These are phyloP conservation scores for Mus spretus DNA, from an alignment of 2,797 vertebrate species.

Conservation along the genomic window DNA sequence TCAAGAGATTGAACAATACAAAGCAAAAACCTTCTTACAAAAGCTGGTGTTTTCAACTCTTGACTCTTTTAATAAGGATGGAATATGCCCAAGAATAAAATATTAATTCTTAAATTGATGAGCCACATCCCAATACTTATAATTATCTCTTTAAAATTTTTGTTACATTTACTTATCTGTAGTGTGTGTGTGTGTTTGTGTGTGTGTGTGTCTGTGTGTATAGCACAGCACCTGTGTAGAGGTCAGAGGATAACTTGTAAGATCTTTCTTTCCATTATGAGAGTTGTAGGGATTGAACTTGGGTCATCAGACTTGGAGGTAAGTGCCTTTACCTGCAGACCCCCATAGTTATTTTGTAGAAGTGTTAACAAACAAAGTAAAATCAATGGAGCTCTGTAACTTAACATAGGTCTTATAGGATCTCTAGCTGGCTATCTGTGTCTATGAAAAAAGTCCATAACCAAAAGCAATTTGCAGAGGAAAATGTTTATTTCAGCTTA, in stretches of 20 bases:
- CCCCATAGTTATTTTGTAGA: constrained; percentile 7
- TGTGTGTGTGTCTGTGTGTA: not conserved
- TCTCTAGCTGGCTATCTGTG: not conserved
- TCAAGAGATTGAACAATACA: constrained; percentile 8
- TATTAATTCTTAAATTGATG: not conserved
- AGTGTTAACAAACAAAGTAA: not conserved
- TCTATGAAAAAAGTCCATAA: not conserved
- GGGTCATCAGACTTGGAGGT: not conserved
- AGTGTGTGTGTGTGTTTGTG: not conserved
- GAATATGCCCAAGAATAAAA: constrained; percentile 9
- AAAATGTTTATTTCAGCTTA: not conserved
- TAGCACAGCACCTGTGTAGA: not conserved
- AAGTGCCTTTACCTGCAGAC: not conserved
- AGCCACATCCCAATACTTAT: not conserved
- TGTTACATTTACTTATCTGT: not conserved
- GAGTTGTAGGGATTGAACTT: not conserved
- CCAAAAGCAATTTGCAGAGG: no score
- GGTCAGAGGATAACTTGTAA: not conserved
- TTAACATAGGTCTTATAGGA: not conserved
- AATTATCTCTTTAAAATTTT: constrained; percentile 27
- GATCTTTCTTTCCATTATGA: not conserved
- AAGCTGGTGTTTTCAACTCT: constrained; percentile 24
- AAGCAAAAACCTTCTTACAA: constrained; percentile 24
- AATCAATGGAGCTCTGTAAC: not conserved
- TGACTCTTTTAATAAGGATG: not conserved